Conservation (phyloP, 2,797 vertebrate species). For the Lophotriccus pileatus region DNA sequence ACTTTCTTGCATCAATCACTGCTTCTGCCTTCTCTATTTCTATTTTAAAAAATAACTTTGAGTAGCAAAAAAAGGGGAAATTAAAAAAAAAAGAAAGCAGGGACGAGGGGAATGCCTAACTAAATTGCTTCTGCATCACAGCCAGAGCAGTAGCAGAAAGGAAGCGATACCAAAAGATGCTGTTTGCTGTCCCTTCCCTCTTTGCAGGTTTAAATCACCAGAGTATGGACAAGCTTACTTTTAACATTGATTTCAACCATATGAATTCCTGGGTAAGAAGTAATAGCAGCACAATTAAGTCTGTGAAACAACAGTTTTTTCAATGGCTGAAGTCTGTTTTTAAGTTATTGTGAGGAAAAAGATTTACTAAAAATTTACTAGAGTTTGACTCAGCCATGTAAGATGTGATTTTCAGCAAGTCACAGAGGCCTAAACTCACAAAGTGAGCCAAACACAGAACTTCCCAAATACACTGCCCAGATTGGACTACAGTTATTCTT, state of each 20-base stretch:
- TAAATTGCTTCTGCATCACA: background rate
- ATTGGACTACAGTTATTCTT: background rate
- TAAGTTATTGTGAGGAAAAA: background rate
- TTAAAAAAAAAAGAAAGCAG: too few species aligned
- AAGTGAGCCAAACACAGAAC: background rate
- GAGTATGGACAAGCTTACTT: background rate
- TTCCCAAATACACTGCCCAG: background rate
- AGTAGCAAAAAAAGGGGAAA: background rate
- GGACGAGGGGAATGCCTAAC: background rate
- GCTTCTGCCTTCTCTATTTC: conserved; percentile 46
- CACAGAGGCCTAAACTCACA: background rate
- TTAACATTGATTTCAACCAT: background rate
- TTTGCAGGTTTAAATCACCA: background rate
- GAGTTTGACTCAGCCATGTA: background rate
- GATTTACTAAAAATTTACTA: background rate
- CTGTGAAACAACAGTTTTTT: background rate
- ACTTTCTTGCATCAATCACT: conserved; percentile 26
- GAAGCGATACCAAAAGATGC: background rate
- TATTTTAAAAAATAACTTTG: conserved; percentile 56
- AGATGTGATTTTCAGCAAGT: background rate
- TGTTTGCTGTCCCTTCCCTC: background rate
- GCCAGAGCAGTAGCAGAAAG: background rate
- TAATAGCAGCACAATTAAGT: background rate
- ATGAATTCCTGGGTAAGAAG: background rate
- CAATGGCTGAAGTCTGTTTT: background rate